Evolutionary conservation across 2,797 vertebrate genomes (phyloP), one percentile per base, ranked within the genome.

Genomic region (Apogon talboti): DNA sequence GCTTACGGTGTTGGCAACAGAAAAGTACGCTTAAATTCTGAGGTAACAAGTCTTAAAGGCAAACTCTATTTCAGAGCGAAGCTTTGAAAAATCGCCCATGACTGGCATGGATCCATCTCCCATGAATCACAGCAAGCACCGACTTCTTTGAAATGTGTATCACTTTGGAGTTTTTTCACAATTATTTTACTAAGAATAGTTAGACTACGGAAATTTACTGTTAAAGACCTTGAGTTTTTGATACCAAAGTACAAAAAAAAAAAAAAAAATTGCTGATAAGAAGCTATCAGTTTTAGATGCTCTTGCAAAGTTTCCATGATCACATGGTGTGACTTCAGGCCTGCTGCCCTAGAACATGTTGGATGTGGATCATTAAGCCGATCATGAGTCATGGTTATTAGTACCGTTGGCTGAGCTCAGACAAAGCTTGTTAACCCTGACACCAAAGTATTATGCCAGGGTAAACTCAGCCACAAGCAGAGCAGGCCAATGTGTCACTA

Each of bases 341-440:
- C n/a, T 24, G 5, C 21, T 46, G 7, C 41, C 45, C 46, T 33
- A 9, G 19, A 35, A 48, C 15, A 10, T 1, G 24, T 6, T 51
- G 49, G 40, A 52, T 56, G 65, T 30, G 57, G 66, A 60, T 76
- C 28, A 15, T 66, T 78, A 71, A 83, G 44, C 47, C 4, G 37
- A 77, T 80, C 79, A 66, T 71, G 53, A 87, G 65, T 78, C 69
- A 60, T 28, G 48, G 46, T 71, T 60, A 63, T 71, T 60, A 63
- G 52, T 57, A 78, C 57, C 59, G 50, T 64, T 65, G 44, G 14
- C 51, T 56, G 50, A 40, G 63, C 47, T 49, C 64, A 75, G 24
- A 74, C 82, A 57, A 68, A 81, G 84, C 83, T 77, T 70, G 67
- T 84, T 86, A 85, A 82, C 79, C 40, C 48, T 66, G 64, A 82